These are phyloP conservation scores for Elanoides forficatus DNA, from an alignment of 2,113 vertebrate genomes.

Conservation along the genomic window DNA sequence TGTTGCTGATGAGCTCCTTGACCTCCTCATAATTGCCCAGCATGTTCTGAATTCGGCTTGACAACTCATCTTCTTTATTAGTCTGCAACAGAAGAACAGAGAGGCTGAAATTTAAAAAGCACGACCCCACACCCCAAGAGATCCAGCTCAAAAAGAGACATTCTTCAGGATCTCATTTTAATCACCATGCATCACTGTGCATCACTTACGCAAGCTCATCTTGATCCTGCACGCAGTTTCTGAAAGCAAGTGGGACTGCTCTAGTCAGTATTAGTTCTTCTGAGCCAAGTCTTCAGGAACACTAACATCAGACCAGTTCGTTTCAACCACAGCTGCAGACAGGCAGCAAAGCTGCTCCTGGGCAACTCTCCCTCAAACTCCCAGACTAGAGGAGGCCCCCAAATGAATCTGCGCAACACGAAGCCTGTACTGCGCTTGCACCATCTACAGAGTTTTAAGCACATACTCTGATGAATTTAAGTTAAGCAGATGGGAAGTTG, in stretches of 20 bases:
- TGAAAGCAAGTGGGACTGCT: not conserved
- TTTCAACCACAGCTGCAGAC: not conserved
- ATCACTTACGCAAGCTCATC: not conserved
- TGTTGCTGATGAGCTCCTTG: slow-evolving; percentile 75
- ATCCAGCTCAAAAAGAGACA: not conserved
- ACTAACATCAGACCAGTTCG: not conserved
- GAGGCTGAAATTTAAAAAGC: not conserved
- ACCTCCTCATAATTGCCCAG: slow-evolving; percentile 92
- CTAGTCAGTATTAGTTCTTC: not conserved
- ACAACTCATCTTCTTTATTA: slow-evolving; percentile 89
- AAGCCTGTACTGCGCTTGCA: not conserved
- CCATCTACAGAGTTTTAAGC: not conserved
- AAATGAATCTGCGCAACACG: not conserved
- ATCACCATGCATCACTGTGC: not conserved
- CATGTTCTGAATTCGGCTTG: slow-evolving; percentile 89
- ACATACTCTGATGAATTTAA: not conserved
- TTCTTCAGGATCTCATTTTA: not conserved
- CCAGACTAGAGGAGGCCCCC: not conserved
- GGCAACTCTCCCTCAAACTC: not conserved
- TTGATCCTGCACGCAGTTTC: not conserved
- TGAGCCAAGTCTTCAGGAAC: not conserved
- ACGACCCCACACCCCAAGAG: not conserved
- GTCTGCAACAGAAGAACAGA: slow-evolving; percentile 74
- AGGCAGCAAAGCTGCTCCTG: not conserved
- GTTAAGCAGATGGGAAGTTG: not conserved